Percentiles rank a stretch among this genome's conserved stretches.
Evolutionary conservation across 2,797 vertebrate species (phyloP).

Genomic region (Gorsachius magnificus): DNA sequence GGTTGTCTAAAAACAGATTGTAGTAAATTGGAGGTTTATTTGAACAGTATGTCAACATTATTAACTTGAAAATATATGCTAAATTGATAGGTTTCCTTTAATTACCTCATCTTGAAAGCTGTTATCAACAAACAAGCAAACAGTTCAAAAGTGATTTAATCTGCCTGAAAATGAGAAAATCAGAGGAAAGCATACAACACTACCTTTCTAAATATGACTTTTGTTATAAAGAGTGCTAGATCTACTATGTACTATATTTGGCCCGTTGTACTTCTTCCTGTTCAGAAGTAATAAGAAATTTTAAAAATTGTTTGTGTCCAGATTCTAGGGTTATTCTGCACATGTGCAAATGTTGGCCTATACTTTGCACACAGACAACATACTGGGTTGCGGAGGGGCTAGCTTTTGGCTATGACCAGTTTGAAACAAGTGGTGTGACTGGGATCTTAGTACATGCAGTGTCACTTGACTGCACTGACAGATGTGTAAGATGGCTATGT

Average conservation of each 20-base stretch:
- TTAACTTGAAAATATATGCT: slow-evolving; percentile 68
- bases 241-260: background rate
- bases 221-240: background rate
- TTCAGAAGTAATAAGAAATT: background rate
- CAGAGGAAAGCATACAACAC: slow-evolving; percentile 32
- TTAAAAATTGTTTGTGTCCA: background rate
- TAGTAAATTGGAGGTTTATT: slow-evolving; percentile 74
- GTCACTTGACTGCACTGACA: background rate
- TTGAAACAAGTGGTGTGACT: background rate
- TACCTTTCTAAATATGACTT: slow-evolving; percentile 35
- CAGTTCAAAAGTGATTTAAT: slow-evolving; percentile 68
- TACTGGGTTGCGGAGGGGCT: background rate
- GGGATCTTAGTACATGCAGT: background rate
- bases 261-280: background rate
- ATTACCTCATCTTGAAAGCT: slow-evolving; percentile 70
- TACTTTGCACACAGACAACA: background rate
- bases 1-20: slow-evolving; percentile 76
- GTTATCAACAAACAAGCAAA: slow-evolving; percentile 63
- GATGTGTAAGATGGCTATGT: background rate
- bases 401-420: background rate
- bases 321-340: background rate
- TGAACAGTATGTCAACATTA: slow-evolving; percentile 73
- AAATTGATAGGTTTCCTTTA: slow-evolving; percentile 73
- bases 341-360: background rate
- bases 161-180: slow-evolving; percentile 58